Evolutionary conservation across 2,113 vertebrate species (phyloP), one percentile per base, ranked within the genome.

Genomic region (Numida meleagris): DNA sequence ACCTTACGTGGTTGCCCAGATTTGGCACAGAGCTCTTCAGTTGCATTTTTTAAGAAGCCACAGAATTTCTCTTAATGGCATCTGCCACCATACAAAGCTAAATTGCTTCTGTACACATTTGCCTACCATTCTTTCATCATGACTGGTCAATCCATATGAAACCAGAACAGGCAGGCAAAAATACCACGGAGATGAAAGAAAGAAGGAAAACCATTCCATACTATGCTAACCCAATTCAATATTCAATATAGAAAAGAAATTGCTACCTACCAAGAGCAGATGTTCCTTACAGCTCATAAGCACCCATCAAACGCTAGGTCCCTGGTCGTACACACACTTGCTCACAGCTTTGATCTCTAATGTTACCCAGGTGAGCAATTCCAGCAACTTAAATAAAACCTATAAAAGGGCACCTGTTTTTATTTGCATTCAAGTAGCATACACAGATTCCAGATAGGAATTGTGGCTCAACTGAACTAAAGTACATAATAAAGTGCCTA

Each of bases 291-390:
- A 89, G 78, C 71, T 95, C 86, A 76, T 76, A 92, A 87, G 86
- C 66, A 85, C 66, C 62, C 67, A 77, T 82, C 91, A 92, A 87
- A 92, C 1, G 0, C 71, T 33, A 76, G 70, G 58, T 90, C 50
- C 33, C 34, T 51, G 51, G 63, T 76, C 77, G 63, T 58, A 57
- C 14, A 55, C 34, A 29, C 42, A 45, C 7, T 89, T 85, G 51
- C 74, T 53, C 58, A 50, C 19, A 66, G 78, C 93, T 94, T 94
- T 96, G 78, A 96, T 96, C 93, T 92, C 62, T 85, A 70, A 86
- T 4, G 29, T 72, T 79, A 85, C 53, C 78, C 84, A 85, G 40
- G 62, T 82, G 86, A 94, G 46, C 61, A 51, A 79, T 82, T 75
- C 73, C 73, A 79, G 70, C 67, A 84, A 46, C 45, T 91, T 74